A percentile compares a stretch with the other conserved stretches of the same genome.
Evolutionary conservation across 2,888 invertebrate species (phyloP).

Genomic region (Microctonus brassicae): DNA sequence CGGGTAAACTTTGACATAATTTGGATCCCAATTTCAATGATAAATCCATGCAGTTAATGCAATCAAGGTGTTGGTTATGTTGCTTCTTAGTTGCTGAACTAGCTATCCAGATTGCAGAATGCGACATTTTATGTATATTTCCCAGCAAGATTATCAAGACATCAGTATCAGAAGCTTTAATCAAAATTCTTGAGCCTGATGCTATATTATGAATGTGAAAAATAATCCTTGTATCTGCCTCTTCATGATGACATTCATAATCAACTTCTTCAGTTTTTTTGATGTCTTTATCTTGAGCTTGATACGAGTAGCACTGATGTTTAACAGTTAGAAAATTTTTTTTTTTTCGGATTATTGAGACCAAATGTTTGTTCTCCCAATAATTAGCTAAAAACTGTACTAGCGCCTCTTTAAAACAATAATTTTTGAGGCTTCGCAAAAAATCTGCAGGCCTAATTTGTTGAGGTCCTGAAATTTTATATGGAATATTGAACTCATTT

Average conservation of each 20-base stretch:
- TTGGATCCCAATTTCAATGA: too few species aligned
- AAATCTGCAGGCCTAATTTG: constrained; percentile 22
- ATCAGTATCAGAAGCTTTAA: constrained; percentile 33
- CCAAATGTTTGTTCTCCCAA: constrained; percentile 15
- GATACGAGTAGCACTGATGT: constrained; percentile 25
- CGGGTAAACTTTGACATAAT: too few species aligned
- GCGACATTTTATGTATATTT: background rate
- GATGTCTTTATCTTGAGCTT: background rate
- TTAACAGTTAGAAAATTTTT: constrained; percentile 29
- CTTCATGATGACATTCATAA: constrained; percentile 41
- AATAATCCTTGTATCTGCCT: constrained; percentile 45
- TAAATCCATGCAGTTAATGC: too few species aligned
- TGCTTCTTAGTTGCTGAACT: too few species aligned
- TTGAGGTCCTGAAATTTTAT: constrained; percentile 18
- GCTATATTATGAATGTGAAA: constrained; percentile 30
- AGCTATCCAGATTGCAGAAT: too few species aligned
- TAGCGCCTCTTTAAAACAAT: constrained; percentile 10
- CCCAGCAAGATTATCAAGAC: constrained; percentile 30
- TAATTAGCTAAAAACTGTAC: constrained; percentile 2
- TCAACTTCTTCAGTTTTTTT: constrained; percentile 25
- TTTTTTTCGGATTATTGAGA: constrained; percentile 19
- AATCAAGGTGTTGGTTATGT: too few species aligned
- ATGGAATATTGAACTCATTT: constrained; percentile 2
- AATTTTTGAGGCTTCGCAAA: constrained; percentile 5
- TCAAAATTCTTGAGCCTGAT: constrained; percentile 18